Evolutionary conservation across 2,797 vertebrate species (phyloP), one percentile per base, ranked within the genome.

Genomic region (Nothura maculosa): DNA sequence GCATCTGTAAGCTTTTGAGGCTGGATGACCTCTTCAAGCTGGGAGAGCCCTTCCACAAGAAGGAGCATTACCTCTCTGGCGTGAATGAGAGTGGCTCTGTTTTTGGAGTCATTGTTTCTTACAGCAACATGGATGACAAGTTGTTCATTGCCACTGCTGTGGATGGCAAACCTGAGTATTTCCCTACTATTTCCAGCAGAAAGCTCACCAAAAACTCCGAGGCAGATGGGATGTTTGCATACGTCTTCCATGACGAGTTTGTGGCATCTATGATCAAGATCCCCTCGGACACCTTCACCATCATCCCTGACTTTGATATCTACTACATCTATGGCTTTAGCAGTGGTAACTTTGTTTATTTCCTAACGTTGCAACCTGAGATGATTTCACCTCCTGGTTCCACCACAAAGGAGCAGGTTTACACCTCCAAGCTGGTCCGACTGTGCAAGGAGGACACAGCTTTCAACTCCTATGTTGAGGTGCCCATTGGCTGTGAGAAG

Each of bases 221-320:
- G 97, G 99, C 99, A 2, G 99, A 99, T 4, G 98, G 99, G 91
- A 99, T 99, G 99, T 99, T 99, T 30, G 99, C 99, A 0, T 99
- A 99, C 0, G 99, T 99, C 96, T 99, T 99, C 97, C 99, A 99
- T 0, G 99, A 99, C 3, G 99, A 99, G 94, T 99, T 99, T 96
- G 99, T 99, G 95, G 99, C 99, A 52, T 99, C 99, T 1, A 99
- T 99, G 99, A 99, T 99, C 94, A 99, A 99, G 96, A 99, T 99
- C 95, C 99, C 99, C 6, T 99, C 99, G 0, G 99, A 99, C 78
- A 99, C 99, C 14, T 99, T 99, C 91, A 99, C 99, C 2, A 98
- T 99, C 84, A 99, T 99, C 94, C 99, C 99, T 0, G 99, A 99
- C 96, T 99, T 99, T 32, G 99, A 99, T 84, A 99, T 99, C 85